Evolutionary conservation across 2,113 vertebrate genomes (phyloP), one percentile per base, ranked within the genome.

Genomic region (Gasterosteus aculeatus): DNA sequence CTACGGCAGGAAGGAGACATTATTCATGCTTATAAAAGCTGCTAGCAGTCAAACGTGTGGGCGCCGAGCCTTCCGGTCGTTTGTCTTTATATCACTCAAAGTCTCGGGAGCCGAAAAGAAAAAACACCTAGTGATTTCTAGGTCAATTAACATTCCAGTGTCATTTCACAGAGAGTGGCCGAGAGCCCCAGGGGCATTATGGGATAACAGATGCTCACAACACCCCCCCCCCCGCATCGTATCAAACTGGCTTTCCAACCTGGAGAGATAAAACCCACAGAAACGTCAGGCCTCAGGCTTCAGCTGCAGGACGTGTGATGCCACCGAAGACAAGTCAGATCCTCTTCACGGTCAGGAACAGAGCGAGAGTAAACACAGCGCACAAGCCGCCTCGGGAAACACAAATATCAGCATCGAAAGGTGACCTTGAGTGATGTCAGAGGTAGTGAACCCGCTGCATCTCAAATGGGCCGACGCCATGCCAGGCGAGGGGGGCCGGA

Each of bases 111-210:
- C 61, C 26, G 1, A 54, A 67, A 7, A 77, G 54, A 56, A 71
- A 80, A 82, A 75, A 64, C 82, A 83, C 75, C 65, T 76, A 51
- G 58, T 68, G 60, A 80, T 85, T 87, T 90, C 71, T 54, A 77
- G 83, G 69, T 87, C 77, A 77, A 69, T 88, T 86, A 83, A 79
- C 62, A 84, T 89, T 87, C 78, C 77, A 78, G 78, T 77, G 70
- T 90, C 72, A 77, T 87, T 88, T 85, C 78, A 65, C 83, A 77
- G 78, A 72, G 85, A 73, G 47, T 65, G 65, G 39, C 65, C 31
- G 26, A 56, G 38, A 33, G 56, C 59, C 82, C 47, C 62, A n/a
- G 81, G 74, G 70, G 67, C 66, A 77, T 67, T 80, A 42, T 82
- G 76, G 66, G 73, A 80, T 77, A 78, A 57, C 62, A 59, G 79